These are phyloP conservation scores for Drosophila longiperda DNA, from an alignment of 2,888 invertebrate genomes.

Conservation along the genomic window DNA sequence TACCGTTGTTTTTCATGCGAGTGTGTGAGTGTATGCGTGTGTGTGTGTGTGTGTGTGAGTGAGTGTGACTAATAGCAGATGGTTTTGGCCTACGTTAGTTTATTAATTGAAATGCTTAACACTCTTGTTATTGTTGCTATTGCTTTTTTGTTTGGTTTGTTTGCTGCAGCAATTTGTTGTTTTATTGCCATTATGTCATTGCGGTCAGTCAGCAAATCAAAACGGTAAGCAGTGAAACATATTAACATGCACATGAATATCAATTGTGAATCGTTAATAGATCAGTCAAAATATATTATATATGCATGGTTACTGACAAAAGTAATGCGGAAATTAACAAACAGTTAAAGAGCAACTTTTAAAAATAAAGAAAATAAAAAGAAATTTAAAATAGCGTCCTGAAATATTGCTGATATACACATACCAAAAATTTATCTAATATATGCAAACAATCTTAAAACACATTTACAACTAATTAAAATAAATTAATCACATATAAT, in stretches of 20 bases:
- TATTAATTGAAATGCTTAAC: slow-evolving; percentile 68
- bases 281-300: slow-evolving; percentile 15
- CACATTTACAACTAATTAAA: neutral
- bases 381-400: neutral
- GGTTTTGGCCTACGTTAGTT: slow-evolving; percentile 66
- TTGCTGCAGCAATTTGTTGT: slow-evolving; percentile 52
- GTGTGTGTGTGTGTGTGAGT: slow-evolving; percentile 19
- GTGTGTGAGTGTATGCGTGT: neutral
- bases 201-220: slow-evolving; percentile 55
- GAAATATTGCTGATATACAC: neutral
- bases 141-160: neutral
- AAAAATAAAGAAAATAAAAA: neutral
- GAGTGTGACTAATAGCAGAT: slow-evolving; percentile 70
- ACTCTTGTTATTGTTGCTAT: slow-evolving; percentile 39
- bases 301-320: neutral
- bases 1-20: slow-evolving; percentile 36
- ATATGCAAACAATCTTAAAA: neutral
- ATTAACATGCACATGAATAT: slow-evolving; percentile 47
- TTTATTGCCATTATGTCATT: slow-evolving; percentile 71
- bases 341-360: neutral
- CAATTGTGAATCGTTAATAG: slow-evolving; percentile 34
- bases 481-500: neutral
- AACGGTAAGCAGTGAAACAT: slow-evolving; percentile 42
- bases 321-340: slow-evolving; percentile 23
- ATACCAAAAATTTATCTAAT: neutral